These are phyloP conservation scores for Ambastaia sidthimunki DNA, from an alignment of 2,797 vertebrate genomes.

Conservation along the genomic window DNA sequence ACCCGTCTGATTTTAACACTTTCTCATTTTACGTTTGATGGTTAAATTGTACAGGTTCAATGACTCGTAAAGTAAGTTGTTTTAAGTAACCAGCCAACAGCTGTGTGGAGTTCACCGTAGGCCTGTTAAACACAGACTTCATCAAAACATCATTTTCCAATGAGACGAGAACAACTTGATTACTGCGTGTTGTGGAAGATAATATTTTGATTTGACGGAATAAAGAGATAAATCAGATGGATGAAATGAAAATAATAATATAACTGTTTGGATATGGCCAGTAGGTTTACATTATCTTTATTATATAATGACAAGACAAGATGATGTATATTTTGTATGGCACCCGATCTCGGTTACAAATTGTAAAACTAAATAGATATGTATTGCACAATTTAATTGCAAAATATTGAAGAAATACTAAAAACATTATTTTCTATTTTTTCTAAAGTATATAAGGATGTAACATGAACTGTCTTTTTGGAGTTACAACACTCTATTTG, in stretches of 20 bases:
- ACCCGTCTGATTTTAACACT: not conserved
- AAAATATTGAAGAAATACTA: not conserved
- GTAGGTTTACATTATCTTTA: slow-evolving; percentile 2
- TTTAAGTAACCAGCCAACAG: slow-evolving; percentile 37
- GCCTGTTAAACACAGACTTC: slow-evolving; percentile 23
- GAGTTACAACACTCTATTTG: too few relatives aligned
- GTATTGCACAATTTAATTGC: not conserved
- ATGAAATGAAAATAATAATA: not conserved
- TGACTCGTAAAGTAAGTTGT: slow-evolving; percentile 41
- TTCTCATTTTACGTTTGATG: slow-evolving; percentile 31
- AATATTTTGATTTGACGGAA: slow-evolving; percentile 34
- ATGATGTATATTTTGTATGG: not conserved
- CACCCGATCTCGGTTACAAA: not conserved
- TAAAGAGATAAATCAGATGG: not conserved
- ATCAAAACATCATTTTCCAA: slow-evolving; percentile 34
- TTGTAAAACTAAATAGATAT: not conserved
- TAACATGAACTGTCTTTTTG: too few relatives aligned
- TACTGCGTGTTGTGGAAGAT: slow-evolving; percentile 20
- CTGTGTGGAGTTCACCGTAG: slow-evolving; percentile 32
- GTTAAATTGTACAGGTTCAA: slow-evolving; percentile 46
- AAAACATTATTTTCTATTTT: too few relatives aligned
- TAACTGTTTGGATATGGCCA: not conserved
- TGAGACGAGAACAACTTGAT: slow-evolving; percentile 37
- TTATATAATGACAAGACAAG: not conserved
- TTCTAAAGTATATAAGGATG: too few relatives aligned